Base-by-base conservation (phyloP, 2,888 invertebrate species). In the Belgica antarctica region DNA sequence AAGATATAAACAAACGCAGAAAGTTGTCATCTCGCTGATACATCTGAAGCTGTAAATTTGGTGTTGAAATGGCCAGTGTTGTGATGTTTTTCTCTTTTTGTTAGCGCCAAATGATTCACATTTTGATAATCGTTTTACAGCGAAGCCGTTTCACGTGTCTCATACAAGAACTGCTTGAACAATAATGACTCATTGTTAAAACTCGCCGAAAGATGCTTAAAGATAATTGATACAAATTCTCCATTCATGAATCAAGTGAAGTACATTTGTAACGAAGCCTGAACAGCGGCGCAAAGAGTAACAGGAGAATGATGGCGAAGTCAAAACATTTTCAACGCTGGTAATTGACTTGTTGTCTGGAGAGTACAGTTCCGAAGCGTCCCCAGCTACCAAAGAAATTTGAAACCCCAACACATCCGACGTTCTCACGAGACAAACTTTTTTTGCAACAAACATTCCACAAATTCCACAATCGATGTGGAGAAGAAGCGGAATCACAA, bases 151-250 rank as follows among this genome's bases (percentile, higher is more conserved):
- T 52, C 52, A 24, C 15, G 46, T 10, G 24, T 47, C 47, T 17
- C 19, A 15, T 12, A 46, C 46, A n/a, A n/a, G n/a, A n/a, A 10
- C 41, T 41, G 10, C 41, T 41, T 15, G 41, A 25, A 27, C 12
- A 4, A 19, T 25, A 27, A 24, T 59, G 59, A 59, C 22, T 59
- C 59, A 59, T 59, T 59, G 59, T 59, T 59, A 15, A 41, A n/a
- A 15, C 27, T 59, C 22, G 24, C 22, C 10, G 2, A 59, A n/a
- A 52, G 4, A 59, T 7, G 41, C 8, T 12, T n/a, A n/a, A n/a
- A 24, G 27, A 59, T 59, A 59, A 59, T 59, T 59, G 59, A 12
- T 4, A 59, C 25, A 59, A 25, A 59, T 59, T 59, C 25, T 59
- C 27, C 24, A 59, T 25, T 24, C 25, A 27, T 27, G 59, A 59